A percentile compares a stretch with the other conserved stretches of the same genome.
Conservation (phyloP, 2,888 invertebrate genomes). For the Lasius platythorax region DNA sequence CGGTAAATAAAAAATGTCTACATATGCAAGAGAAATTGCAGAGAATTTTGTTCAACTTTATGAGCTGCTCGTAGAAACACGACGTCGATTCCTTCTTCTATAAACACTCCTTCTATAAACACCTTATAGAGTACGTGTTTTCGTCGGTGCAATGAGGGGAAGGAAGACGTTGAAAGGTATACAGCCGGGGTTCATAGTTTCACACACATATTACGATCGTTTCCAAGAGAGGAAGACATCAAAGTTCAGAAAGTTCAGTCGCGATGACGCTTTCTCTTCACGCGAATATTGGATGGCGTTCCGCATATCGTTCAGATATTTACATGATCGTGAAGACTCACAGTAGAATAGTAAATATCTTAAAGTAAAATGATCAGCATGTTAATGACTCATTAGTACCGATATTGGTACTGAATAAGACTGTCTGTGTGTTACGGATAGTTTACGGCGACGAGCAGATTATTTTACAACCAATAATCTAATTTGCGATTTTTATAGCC, state of each 20-base stretch:
- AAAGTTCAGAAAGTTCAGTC: slow-evolving; percentile 45
- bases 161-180: slow-evolving; percentile 70
- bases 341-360: slow-evolving; percentile 24
- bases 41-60: neutral
- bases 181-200: slow-evolving; percentile 66
- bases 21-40: neutral
- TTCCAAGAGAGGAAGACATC: slow-evolving; percentile 55
- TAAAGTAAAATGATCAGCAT: slow-evolving; percentile 19
- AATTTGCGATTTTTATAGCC: neutral
- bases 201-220: slow-evolving; percentile 64
- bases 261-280: slow-evolving; percentile 39
- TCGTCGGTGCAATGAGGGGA: slow-evolving; percentile 62
- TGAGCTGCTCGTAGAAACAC: slow-evolving; percentile 45
- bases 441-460: slow-evolving; percentile 30
- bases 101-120: slow-evolving; percentile 9
- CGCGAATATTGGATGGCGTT: slow-evolving; percentile 47
- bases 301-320: slow-evolving; percentile 41
- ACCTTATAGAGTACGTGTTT: slow-evolving; percentile 63
- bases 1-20: neutral
- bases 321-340: slow-evolving; percentile 28
- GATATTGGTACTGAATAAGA: slow-evolving; percentile 23
- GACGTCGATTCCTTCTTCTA: slow-evolving; percentile 23
- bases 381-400: slow-evolving; percentile 14
- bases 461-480: neutral
- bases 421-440: slow-evolving; percentile 21